These are phyloP conservation scores for Lordiphosa collinella DNA, from an alignment of 1,140 invertebrate genomes.

Conservation along the genomic window DNA sequence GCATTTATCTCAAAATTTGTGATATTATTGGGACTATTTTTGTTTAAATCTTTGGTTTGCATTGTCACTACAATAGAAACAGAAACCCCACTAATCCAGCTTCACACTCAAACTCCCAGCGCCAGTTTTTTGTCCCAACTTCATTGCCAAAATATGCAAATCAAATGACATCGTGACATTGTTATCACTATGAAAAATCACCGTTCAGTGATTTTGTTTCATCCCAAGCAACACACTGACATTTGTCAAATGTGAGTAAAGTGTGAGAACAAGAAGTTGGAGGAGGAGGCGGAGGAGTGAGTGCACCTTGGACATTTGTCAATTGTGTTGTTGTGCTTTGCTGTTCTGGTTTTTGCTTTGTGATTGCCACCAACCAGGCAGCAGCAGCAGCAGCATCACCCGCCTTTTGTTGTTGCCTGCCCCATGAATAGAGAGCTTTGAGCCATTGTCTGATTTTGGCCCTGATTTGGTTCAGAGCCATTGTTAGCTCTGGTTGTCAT, in stretches of 20 bases:
- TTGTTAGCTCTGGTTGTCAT: constrained; percentile 40
- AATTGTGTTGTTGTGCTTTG: constrained; percentile 53
- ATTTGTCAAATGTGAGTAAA: constrained; percentile 51
- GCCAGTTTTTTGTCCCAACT: constrained; percentile 6
- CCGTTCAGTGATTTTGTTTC: constrained; percentile 51
- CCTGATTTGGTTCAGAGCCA: constrained; percentile 23
- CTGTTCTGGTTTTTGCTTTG: constrained; percentile 30
- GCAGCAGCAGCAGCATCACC: background rate
- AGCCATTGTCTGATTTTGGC: constrained; percentile 58
- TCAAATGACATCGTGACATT: constrained; percentile 47
- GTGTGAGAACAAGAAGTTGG: background rate
- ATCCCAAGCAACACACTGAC: constrained; percentile 29
- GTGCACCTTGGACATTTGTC: constrained; percentile 65
- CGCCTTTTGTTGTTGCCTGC: constrained; percentile 53
- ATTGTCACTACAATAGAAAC: too few relatives aligned
- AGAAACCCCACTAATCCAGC: constrained; percentile 12
- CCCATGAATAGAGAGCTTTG: constrained; percentile 22
- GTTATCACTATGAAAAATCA: constrained; percentile 60
- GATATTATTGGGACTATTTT: too few relatives aligned
- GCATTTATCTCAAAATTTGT: too few relatives aligned
- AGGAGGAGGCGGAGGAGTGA: constrained; percentile 5
- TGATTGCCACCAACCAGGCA: constrained; percentile 20
- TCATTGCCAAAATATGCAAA: constrained; percentile 38
- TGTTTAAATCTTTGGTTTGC: too few relatives aligned
- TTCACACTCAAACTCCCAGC: constrained; percentile 11